These are phyloP conservation scores for Xenops minutus DNA, from an alignment of 2,797 vertebrate species.

Conservation along the genomic window DNA sequence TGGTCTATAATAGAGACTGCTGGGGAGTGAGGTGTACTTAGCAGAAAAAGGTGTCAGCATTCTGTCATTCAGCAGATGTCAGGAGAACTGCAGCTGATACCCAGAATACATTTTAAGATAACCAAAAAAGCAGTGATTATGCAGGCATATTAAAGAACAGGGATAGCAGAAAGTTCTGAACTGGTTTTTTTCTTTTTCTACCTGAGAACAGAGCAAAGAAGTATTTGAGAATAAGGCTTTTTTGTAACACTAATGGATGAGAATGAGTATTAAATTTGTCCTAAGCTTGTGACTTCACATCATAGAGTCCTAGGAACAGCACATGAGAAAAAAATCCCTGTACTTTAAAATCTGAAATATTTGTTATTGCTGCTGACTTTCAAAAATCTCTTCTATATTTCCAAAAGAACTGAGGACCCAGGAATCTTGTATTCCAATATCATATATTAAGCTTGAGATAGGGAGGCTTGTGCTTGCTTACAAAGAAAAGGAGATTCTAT, in stretches of 20 bases:
- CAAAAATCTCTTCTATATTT: not conserved
- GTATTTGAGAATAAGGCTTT: not conserved
- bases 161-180: not conserved
- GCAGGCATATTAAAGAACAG: not conserved
- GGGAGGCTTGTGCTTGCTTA: not conserved
- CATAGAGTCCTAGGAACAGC: not conserved
- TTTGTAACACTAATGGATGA: not conserved
- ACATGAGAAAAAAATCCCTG: not conserved
- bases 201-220: not conserved
- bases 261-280: not conserved
- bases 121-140: not conserved
- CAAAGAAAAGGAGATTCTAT: not conserved
- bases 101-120: not conserved
- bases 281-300: not conserved
- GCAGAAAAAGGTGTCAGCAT: not conserved
- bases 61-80: not conserved
- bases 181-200: not conserved
- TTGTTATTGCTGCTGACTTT: not conserved
- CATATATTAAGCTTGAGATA: not conserved
- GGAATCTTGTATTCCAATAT: not conserved
- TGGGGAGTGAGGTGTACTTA: not conserved
- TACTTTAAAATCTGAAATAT: not conserved
- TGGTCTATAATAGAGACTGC: not conserved
- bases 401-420: not conserved
- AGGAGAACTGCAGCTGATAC: not conserved